These are phyloP conservation scores for Vulpes ferrilata DNA, from an alignment of 2,113 vertebrate genomes.

Conservation along the genomic window DNA sequence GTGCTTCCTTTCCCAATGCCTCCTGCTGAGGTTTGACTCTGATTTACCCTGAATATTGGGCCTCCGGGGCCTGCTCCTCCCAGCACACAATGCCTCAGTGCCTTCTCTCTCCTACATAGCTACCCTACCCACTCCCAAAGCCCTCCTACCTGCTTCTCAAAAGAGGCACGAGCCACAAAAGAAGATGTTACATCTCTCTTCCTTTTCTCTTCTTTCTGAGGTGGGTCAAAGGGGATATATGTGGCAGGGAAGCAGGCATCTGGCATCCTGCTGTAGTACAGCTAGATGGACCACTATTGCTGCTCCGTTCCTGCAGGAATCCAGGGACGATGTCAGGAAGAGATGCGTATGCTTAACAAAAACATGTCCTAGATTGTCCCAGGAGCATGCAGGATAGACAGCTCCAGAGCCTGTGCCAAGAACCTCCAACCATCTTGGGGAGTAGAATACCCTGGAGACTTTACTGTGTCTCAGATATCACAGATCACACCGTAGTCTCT, in stretches of 20 bases:
- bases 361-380: background rate
- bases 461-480: background rate
- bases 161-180: background rate
- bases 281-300: background rate
- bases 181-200: background rate
- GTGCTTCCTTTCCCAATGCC: background rate
- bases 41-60: background rate
- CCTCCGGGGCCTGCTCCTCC: background rate
- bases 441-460: background rate
- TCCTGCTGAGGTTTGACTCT: slow-evolving; percentile 36
- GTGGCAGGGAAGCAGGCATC: background rate
- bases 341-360: background rate
- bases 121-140: background rate
- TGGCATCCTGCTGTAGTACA: background rate
- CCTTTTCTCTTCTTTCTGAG: background rate
- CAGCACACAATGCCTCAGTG: slow-evolving; percentile 49
- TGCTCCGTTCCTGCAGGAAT: background rate
- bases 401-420: background rate
- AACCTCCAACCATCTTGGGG: background rate
- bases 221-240: background rate
- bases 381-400: background rate
- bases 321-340: background rate
- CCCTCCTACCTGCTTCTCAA: background rate
- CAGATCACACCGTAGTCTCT: background rate
- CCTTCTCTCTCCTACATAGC: background rate